Evolutionary conservation across 2,797 vertebrate species (phyloP), one percentile per base, ranked within the genome.

Genomic region (Loris lydekkerianus): DNA sequence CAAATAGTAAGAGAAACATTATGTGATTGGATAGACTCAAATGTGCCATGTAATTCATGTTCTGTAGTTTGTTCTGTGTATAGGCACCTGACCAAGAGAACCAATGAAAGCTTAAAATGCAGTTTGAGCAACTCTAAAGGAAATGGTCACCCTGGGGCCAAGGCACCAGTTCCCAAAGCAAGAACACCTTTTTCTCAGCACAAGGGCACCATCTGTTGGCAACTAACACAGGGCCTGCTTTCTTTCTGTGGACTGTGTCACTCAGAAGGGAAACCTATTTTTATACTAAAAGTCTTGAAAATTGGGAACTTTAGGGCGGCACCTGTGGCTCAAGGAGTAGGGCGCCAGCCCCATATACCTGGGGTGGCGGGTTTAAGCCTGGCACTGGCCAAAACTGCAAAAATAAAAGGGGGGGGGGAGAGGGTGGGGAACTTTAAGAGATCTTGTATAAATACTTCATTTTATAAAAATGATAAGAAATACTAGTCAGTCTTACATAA

Each of bases 131-230:
- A 10, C n/a, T n/a, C 1, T 3, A 23, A 27, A 18, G 29, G n/a
- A 4, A 46, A 1, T 10, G 0, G 0, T 13, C 4, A 18, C 6
- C 5, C 13, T 1, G 23, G 14, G 56, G 10, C 43, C 18, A 31
- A 31, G 27, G 14, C 29, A 15, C 61, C 5, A 0, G 14, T 10
- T 11, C 15, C 29, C 43, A 1, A 34, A 15, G 8, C 29, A 43
- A 5, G 9, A 27, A 1, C 2, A 10, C 1, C 3, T n/a, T 60
- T 67, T n/a, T 15, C 7, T 46, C 53, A n/a, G 40, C 25, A 20
- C 81, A 65, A 88, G 23, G 9, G 87, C 18, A 21, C 86, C 94
- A 78, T 29, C 94, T 94, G 9, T 76, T 75, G 95, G 49, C 29
- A 67, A 15, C 9, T 23, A 43, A 3, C 0, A 9, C 37, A 69